Evolutionary conservation across 2,888 invertebrate genomes (phyloP).

Genomic region (Zaprionus lineosus): DNA sequence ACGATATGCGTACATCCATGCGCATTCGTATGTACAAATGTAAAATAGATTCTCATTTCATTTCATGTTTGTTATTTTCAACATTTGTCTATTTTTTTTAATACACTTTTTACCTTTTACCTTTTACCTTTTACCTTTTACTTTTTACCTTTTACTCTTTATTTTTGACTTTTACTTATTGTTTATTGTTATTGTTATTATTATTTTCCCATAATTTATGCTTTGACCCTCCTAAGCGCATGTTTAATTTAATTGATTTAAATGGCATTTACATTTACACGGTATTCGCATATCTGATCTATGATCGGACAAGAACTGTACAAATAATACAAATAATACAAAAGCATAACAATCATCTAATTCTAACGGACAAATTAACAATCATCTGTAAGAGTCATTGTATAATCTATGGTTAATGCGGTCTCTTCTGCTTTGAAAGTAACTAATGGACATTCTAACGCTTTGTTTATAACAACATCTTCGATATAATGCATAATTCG

Average conservation of each 20-base stretch:
- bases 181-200: neutral
- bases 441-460: slow-evolving; percentile 22
- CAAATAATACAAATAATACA: neutral
- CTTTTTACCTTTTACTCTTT: slow-evolving; percentile 1
- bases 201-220: slow-evolving; percentile 7
- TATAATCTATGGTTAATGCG: slow-evolving; percentile 4
- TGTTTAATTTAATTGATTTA: slow-evolving; percentile 29
- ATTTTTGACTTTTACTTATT: slow-evolving; percentile 17
- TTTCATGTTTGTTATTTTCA: neutral
- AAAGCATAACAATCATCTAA: slow-evolving; percentile 19
- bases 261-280: slow-evolving; percentile 24
- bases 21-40: too few relatives aligned
- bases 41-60: neutral
- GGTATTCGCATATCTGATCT: too few relatives aligned
- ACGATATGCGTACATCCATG: too few relatives aligned
- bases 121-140: slow-evolving; percentile 1
- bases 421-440: slow-evolving; percentile 8
- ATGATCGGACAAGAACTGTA: slow-evolving; percentile 1
- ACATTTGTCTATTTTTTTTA: too few relatives aligned
- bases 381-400: slow-evolving; percentile 5
- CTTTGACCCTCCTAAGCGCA: slow-evolving; percentile 40
- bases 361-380: slow-evolving; percentile 18
- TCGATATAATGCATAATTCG: slow-evolving; percentile 19
- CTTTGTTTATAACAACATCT: slow-evolving; percentile 25
- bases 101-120: neutral